Percentiles rank a stretch among this genome's conserved stretches.
Evolutionary conservation across 2,888 invertebrate species (phyloP).

Genomic region (Camptogramma bilineatum): DNA sequence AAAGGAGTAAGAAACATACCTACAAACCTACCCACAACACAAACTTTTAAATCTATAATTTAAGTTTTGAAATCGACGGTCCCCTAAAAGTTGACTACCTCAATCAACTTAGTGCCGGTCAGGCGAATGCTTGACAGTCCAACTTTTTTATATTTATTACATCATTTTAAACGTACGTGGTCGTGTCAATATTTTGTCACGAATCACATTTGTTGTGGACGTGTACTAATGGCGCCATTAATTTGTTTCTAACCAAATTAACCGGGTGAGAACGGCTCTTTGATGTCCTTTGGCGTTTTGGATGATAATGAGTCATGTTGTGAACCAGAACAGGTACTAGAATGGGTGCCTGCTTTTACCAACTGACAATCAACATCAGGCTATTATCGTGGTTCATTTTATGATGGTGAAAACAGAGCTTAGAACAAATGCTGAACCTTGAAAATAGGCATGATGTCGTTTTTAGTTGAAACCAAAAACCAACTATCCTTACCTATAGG

Average conservation of each 20-base stretch:
- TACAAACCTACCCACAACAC: neutral
- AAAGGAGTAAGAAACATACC: neutral
- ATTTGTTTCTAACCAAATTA: slow-evolving; percentile 80
- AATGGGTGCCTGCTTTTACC: too few species aligned
- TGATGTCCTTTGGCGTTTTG: slow-evolving; percentile 68
- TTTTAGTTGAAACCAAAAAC: too few species aligned
- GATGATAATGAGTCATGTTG: slow-evolving; percentile 52
- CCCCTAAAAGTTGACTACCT: slow-evolving; percentile 62
- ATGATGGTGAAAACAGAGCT: neutral
- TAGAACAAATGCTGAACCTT: too few species aligned
- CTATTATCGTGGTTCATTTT: neutral
- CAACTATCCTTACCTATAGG: too few species aligned
- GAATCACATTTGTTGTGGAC: slow-evolving; percentile 76
- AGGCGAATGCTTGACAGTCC: slow-evolving; percentile 75
- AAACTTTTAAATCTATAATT: neutral
- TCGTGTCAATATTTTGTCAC: slow-evolving; percentile 85
- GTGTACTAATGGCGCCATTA: slow-evolving; percentile 79
- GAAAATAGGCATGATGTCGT: too few species aligned
- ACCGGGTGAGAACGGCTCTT: slow-evolving; percentile 65
- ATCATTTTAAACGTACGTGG: slow-evolving; percentile 68
- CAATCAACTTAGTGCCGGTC: slow-evolving; percentile 78
- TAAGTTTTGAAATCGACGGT: slow-evolving; percentile 38
- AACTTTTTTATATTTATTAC: slow-evolving; percentile 66
- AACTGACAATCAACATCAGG: neutral
- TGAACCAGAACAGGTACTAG: slow-evolving; percentile 48